A percentile compares a stretch with the other conserved stretches of the same genome.
phyloP scores from a whole-genome alignment of 1,140 invertebrate genomes.

The Dendroctonus valens region DNA sequence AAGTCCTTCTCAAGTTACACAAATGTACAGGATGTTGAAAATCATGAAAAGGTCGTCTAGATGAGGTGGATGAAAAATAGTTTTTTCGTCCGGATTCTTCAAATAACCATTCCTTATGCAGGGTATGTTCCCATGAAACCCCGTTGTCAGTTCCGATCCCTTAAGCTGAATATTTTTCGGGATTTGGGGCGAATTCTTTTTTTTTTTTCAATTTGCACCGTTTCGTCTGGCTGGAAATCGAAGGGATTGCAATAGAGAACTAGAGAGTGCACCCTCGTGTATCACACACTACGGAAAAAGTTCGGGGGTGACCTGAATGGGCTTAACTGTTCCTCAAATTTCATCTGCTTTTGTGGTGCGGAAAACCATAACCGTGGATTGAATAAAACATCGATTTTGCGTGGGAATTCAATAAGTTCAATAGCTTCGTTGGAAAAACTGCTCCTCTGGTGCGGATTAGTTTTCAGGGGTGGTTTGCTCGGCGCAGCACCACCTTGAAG shows the following conservation, averaged over 20 bases:
- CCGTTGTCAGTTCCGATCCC: conserved; percentile 11
- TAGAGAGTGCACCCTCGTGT: conserved; percentile 22
- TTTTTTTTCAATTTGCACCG: conserved; percentile 22
- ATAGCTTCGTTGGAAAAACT: neutral
- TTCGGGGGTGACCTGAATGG: conserved; percentile 11
- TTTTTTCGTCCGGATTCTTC: no score
- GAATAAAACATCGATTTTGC: conserved; percentile 16
- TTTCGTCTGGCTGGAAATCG: conserved; percentile 6
- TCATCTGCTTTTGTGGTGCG: conserved; percentile 8
- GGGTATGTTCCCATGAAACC: conserved; percentile 1
- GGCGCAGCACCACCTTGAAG: neutral
- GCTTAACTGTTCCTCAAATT: conserved; percentile 19
- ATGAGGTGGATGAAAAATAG: no score
- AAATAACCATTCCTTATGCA: no score
- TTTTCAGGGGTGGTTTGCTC: neutral
- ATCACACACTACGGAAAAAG: conserved; percentile 10
- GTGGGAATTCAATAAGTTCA: conserved; percentile 1
- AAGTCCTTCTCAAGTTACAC: no score
- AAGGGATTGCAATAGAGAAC: conserved; percentile 23
- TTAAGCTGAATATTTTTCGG: conserved; percentile 22
- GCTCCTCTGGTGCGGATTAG: neutral
- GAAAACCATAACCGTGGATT: conserved; percentile 9
- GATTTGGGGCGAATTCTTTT: conserved; percentile 15
- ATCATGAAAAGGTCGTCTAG: no score
- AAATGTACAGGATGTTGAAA: no score